Evolutionary conservation across 2,797 vertebrate species (phyloP).

Genomic region (Synanceia verrucosa): DNA sequence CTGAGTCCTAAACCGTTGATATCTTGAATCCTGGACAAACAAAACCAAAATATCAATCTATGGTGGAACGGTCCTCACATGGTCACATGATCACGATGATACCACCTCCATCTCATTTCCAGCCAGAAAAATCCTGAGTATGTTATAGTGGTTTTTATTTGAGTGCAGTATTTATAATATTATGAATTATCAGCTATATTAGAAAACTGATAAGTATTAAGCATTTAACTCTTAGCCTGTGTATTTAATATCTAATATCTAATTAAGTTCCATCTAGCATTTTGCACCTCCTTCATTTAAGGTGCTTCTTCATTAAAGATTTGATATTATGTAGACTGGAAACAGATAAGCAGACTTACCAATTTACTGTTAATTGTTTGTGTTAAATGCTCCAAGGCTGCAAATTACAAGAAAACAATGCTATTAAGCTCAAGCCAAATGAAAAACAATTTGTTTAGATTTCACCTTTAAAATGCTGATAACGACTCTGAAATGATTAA

Average conservation of each 20-base stretch:
- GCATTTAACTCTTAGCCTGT: not conserved
- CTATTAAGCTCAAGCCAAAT: conserved; percentile 63
- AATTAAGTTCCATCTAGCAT: conserved; percentile 2
- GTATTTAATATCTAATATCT: conserved; percentile 27
- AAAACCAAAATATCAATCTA: no score
- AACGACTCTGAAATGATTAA: conserved; percentile 79
- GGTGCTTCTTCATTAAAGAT: conserved; percentile 49
- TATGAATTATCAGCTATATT: conserved; percentile 1
- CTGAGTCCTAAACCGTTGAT: no score
- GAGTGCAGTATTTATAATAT: not conserved
- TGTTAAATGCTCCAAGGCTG: conserved; percentile 63
- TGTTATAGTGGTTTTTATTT: not conserved
- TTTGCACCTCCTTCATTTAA: conserved; percentile 8
- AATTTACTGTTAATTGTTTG: conserved; percentile 70
- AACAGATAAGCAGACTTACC: conserved; percentile 51
- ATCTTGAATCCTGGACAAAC: no score
- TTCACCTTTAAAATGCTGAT: conserved; percentile 76
- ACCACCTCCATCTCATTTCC: not conserved
- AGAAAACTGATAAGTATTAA: conserved; percentile 1
- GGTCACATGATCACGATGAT: not conserved
- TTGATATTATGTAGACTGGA: conserved; percentile 30
- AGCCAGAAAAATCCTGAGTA: not conserved
- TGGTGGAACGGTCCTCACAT: no score
- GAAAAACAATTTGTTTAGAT: conserved; percentile 78
- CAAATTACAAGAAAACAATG: conserved; percentile 70